These are phyloP conservation scores for Mechanitis mazaeus DNA, from an alignment of 2,888 invertebrate species.

Conservation along the genomic window DNA sequence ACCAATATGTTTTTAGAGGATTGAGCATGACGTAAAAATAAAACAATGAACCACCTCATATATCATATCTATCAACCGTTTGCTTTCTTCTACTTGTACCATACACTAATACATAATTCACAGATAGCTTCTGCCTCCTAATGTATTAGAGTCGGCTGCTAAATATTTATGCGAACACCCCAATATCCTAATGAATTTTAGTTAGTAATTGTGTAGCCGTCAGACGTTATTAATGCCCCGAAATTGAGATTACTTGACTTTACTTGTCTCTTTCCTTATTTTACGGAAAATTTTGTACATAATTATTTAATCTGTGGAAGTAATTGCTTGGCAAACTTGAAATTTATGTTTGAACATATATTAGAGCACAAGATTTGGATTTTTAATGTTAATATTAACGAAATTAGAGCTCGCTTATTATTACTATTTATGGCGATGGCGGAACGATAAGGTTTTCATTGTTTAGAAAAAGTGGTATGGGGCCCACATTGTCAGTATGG, in stretches of 20 bases:
- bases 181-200: conserved; percentile 59
- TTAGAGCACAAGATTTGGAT: no score
- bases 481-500: no score
- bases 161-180: conserved; percentile 58
- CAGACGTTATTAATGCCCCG: conserved; percentile 25
- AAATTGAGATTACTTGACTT: conserved; percentile 21
- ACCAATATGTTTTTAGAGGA: no score
- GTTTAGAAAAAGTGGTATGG: no score
- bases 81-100: conserved; percentile 26
- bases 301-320: not conserved
- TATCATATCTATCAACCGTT: not conserved
- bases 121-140: conserved; percentile 45
- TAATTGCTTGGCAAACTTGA: not conserved
- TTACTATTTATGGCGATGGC: no score
- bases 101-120: conserved; percentile 54
- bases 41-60: no score
- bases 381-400: no score
- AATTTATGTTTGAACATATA: no score
- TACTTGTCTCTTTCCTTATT: conserved; percentile 9
- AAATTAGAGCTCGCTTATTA: no score
- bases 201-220: conserved; percentile 31
- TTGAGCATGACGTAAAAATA: no score
- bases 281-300: not conserved
- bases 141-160: conserved; percentile 57
- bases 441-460: no score